A percentile compares a stretch with the other conserved stretches of the same genome.
Evolutionary conservation across 2,797 vertebrate species (phyloP).

Genomic region (Austrolebias charrua): DNA sequence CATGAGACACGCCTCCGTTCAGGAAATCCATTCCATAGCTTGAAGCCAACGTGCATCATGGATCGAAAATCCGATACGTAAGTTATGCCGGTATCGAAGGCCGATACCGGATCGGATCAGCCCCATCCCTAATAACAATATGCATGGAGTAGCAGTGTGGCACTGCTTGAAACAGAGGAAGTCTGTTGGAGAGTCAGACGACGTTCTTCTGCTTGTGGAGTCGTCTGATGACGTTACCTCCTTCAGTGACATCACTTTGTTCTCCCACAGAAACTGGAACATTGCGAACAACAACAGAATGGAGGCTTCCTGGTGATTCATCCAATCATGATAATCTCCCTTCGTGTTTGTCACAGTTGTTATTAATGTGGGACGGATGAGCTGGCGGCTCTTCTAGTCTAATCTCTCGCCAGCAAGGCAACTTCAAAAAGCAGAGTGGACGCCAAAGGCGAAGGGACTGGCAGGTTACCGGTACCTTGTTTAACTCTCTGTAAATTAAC

Average conservation of each 20-base stretch:
- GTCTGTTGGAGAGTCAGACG: conserved; percentile 28
- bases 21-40: too few species aligned
- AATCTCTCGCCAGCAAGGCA: too few species aligned
- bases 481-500: too few species aligned
- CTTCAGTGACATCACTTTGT: conserved; percentile 40
- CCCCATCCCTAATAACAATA: too few species aligned
- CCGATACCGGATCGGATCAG: too few species aligned
- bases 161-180: conserved; percentile 13
- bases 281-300: conserved; percentile 6
- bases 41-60: too few species aligned
- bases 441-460: conserved; percentile 13
- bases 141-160: conserved; percentile 7
- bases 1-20: too few species aligned
- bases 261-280: conserved; percentile 11
- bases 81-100: too few species aligned
- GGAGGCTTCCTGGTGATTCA: conserved; percentile 60
- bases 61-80: too few species aligned
- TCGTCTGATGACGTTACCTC: conserved; percentile 46
- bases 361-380: background rate
- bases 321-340: conserved; percentile 14
- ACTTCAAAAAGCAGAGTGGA: conserved; percentile 5
- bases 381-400: too few species aligned
- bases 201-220: conserved; percentile 33
- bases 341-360: background rate
- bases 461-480: conserved; percentile 2